Base-by-base conservation (phyloP, 1,140 invertebrate genomes). In the Danaus melanippus region DNA sequence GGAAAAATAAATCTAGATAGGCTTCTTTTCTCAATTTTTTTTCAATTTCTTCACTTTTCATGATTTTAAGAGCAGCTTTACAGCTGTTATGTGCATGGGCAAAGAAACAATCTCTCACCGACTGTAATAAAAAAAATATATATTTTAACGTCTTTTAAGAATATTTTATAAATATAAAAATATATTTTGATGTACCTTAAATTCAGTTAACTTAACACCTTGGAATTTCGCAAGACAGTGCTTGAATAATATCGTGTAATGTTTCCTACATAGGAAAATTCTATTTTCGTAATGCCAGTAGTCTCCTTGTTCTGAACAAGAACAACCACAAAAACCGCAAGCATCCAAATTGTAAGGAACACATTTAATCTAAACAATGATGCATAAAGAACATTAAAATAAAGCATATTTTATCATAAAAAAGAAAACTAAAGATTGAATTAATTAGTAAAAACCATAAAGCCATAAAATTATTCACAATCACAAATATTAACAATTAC, bases 241-340 rank as follows among this genome's bases (percentile, higher is more conserved):
- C 46, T 71, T 81, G 53, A 85, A 84, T 10, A 87, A 57, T 53
- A 63, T 65, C 7, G 71, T 11, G 45, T 85, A 86, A 73, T 87
- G 85, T 57, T 74, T 71, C 56, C 87, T 69, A 56, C 87, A 88
- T n/a, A 88, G 60, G 53, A 86, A 87, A 55, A 87, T 71, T 60
- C 76, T 73, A 56, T 88, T 82, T 59, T 88, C 84, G 49, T 65
- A 86, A 48, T 86, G 81, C 87, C 87, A 88, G 60, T 88, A 88
- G 52, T 88, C 87, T n/a, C 87, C 87, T 63, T 87, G 84, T 4
- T 74, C 71, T 2, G 79, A 83, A 57, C 86, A 88, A 1, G 71
- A 81, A 42, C 79, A 83, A 0, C 77, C 78, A 41, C 87, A 88
- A 10, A 67, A 69, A 9, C 71, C 78, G 56, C 87, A 88, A 3